These are phyloP conservation scores for Ibidorhyncha struthersii DNA, from an alignment of 2,113 vertebrate genomes.

Conservation along the genomic window DNA sequence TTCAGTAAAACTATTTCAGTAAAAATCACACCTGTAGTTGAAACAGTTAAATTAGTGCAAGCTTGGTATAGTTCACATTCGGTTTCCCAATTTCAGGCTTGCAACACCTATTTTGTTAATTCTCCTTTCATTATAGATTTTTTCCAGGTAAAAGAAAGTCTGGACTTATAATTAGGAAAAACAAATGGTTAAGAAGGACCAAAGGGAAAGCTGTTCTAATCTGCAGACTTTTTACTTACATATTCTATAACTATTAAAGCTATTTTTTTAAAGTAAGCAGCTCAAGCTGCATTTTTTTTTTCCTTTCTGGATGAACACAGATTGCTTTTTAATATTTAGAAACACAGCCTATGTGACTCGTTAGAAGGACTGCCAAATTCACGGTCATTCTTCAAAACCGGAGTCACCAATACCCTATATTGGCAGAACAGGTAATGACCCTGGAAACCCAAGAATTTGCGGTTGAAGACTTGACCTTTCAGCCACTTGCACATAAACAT, in stretches of 20 bases:
- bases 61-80: not conserved
- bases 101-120: not conserved
- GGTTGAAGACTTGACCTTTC: not conserved
- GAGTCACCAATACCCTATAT: not conserved
- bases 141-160: not conserved
- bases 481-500: not conserved
- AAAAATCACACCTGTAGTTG: constrained; percentile 22
- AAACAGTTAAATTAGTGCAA: constrained; percentile 43
- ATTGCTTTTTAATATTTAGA: not conserved
- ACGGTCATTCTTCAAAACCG: not conserved
- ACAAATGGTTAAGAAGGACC: not conserved
- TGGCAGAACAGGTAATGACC: not conserved
- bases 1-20: constrained; percentile 59
- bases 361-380: not conserved
- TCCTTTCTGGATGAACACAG: not conserved
- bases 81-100: not conserved
- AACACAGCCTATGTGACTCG: not conserved
- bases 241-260: not conserved
- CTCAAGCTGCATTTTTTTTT: not conserved
- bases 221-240: not conserved
- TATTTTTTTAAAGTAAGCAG: not conserved
- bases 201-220: not conserved
- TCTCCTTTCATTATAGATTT: not conserved
- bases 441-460: not conserved
- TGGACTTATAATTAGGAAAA: not conserved